phyloP scores from a whole-genome alignment of 2,797 vertebrate genomes.

The Distichodus sexfasciatus region DNA sequence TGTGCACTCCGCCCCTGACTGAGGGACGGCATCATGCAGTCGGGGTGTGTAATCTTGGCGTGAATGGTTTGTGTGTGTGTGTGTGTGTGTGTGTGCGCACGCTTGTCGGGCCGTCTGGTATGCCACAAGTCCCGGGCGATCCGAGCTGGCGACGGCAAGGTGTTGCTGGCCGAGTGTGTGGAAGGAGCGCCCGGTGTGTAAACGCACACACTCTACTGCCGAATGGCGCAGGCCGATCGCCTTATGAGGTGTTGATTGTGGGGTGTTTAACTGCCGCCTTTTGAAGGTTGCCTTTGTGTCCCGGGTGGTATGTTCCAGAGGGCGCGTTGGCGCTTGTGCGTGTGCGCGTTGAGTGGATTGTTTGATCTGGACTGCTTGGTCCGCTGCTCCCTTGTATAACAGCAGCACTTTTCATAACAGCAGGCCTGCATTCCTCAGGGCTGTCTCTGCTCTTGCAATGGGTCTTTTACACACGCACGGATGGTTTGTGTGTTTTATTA shows the following conservation, averaged over 20 bases:
- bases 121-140: constrained; percentile 24
- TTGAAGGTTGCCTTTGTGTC: constrained; percentile 61
- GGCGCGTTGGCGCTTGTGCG: not conserved
- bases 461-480: not conserved
- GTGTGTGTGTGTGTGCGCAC: not conserved
- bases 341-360: constrained; percentile 40
- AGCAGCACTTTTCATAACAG: constrained; percentile 56
- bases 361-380: constrained; percentile 56
- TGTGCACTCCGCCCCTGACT: not conserved
- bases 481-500: not conserved
- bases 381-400: constrained; percentile 53
- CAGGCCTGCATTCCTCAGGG: constrained; percentile 45
- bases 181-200: constrained; percentile 20
- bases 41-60: not conserved
- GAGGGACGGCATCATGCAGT: not conserved
- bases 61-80: constrained; percentile 13
- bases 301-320: constrained; percentile 18
- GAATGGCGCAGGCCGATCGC: constrained; percentile 43
- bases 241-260: constrained; percentile 76
- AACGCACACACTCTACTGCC: constrained; percentile 59
- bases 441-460: not conserved
- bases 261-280: constrained; percentile 59
- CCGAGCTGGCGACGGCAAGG: constrained; percentile 38
- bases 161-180: constrained; percentile 37
- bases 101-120: constrained; percentile 24